Evolutionary conservation across 2,888 invertebrate genomes (phyloP), one percentile per base, ranked within the genome.

Genomic region (Agrochola lota): DNA sequence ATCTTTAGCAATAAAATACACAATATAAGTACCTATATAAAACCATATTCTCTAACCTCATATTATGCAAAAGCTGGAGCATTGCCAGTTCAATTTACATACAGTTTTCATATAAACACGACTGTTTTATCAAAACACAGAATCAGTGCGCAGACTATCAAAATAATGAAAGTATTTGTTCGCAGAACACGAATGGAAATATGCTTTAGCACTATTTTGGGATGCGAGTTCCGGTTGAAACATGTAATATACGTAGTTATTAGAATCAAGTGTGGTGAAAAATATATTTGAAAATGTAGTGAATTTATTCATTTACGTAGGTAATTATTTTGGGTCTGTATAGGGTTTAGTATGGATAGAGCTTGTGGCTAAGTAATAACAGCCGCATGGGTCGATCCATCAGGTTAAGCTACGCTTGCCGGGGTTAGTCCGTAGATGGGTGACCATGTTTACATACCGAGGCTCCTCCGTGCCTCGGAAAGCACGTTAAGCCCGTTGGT

Each of bases 61-160:
- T 57, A 57, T 26, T 64, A 62, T 77, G 52, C 76, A 64, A 78
- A 63, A 80, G 26, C 78, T 84, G 87, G 81, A 84, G 30, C 60
- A 71, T 73, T 79, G 81, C 89, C 84, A 84, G 74, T 73, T 1
- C 73, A 84, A 80, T 88, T 87, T 87, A 71, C 80, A 78, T 78
- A 63, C 43, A 67, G 68, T 55, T 74, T 79, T 64, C 76, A 72
- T 74, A 69, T 66, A 77, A 81, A 86, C 59, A 71, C 71, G 63
- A 69, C 75, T 66, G 71, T 66, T 75, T 83, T 87, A 88, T 88
- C 85, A 62, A 66, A 67, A 69, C 62, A 78, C 62, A 70, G 66
- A 73, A 81, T 87, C 81, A 46, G 77, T 63, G 74, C 68, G 71
- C 64, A 35, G 0, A 77, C 72, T 77, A 68, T 77, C 69, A 81